phyloP scores from a whole-genome alignment of 1,140 invertebrate species.

The fruit fly (Drosophila melanogaster) region Release_6_plus_ISO1_MT NC_004354.4:3981501-3982000 shows the following conservation, averaged over 20 bases:
- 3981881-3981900: too few relatives aligned
- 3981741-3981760: slow-evolving; percentile 13
- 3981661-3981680: slow-evolving; percentile 74
- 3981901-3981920: background rate
- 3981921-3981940: background rate
- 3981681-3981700: slow-evolving; percentile 80
- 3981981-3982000: too few relatives aligned
- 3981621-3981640: slow-evolving; percentile 7
- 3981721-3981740: slow-evolving; percentile 19
- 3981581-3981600: slow-evolving; percentile 42
- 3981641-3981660: slow-evolving; percentile 17
- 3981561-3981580: slow-evolving; percentile 12
- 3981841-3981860: too few relatives aligned
- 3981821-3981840: too few relatives aligned
- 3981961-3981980: too few relatives aligned
- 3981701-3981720: slow-evolving; percentile 80
- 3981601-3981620: slow-evolving; percentile 20
- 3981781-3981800: slow-evolving; percentile 2
- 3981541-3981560: slow-evolving; percentile 32
- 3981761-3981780: background rate
- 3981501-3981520: slow-evolving; percentile 46
- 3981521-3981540: slow-evolving; percentile 46
- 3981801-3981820: background rate
- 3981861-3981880: too few relatives aligned
- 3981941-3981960: background rate